phyloP scores from a whole-genome alignment of 2,113 vertebrate species.

The Poeciliopsis retropinna region DNA sequence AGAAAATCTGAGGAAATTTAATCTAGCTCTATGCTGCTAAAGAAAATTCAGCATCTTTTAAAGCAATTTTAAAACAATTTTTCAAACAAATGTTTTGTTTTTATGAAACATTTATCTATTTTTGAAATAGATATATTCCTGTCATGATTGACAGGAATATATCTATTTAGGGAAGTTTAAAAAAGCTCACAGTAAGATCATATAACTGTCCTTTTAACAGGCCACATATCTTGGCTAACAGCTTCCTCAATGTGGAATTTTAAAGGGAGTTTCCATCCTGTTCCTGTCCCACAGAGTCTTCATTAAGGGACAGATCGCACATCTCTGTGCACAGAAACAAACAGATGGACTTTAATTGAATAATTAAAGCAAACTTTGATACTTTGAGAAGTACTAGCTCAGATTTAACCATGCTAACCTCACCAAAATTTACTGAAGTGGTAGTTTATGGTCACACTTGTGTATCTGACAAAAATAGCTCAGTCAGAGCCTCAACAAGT shows the following conservation, averaged over 20 bases:
- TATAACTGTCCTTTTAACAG: not conserved
- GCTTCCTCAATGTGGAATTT: slow-evolving; percentile 43
- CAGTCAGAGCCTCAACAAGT: slow-evolving; percentile 43
- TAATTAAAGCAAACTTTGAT: not conserved
- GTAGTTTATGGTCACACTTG: not conserved
- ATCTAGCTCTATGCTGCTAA: not conserved
- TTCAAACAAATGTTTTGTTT: no score
- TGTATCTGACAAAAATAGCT: slow-evolving; percentile 52
- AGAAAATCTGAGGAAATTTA: not conserved
- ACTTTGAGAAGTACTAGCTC: not conserved
- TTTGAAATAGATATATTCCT: no score
- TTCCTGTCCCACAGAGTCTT: slow-evolving; percentile 47
- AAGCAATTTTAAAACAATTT: not conserved
- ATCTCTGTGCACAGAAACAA: slow-evolving; percentile 2
- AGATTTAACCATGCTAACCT: slow-evolving; percentile 10
- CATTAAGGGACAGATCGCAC: slow-evolving; percentile 1
- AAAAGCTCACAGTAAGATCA: not conserved
- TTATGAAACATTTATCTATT: no score
- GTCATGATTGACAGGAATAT: not conserved
- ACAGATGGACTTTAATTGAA: not conserved
- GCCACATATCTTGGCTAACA: slow-evolving; percentile 9
- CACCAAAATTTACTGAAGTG: not conserved
- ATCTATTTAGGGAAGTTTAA: not conserved
- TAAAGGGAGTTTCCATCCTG: slow-evolving; percentile 60
- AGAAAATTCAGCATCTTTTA: not conserved